Conservation (phyloP, 1,140 invertebrate species). For the Drosophila ambigua region DNA sequence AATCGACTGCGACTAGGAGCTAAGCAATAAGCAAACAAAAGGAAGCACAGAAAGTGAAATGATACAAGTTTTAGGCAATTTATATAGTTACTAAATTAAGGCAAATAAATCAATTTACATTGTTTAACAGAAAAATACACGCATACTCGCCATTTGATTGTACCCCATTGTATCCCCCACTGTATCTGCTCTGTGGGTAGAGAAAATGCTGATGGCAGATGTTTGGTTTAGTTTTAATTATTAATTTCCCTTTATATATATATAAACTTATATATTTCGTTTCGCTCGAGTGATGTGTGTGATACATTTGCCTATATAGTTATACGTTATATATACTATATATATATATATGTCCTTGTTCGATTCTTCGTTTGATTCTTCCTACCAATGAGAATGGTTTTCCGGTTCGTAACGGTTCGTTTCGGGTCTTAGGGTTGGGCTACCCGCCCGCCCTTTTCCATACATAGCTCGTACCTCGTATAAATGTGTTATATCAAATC, state of each 20-base stretch:
- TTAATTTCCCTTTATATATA: constrained; percentile 74
- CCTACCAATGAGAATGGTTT: constrained; percentile 23
- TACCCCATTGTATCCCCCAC: neutral
- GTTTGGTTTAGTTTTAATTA: constrained; percentile 45
- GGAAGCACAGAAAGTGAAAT: constrained; percentile 34
- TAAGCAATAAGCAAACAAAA: constrained; percentile 11
- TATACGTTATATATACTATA: constrained; percentile 16
- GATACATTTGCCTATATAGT: constrained; percentile 70
- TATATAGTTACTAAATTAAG: constrained; percentile 66
- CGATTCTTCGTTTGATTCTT: constrained; percentile 21
- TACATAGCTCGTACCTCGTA: constrained; percentile 38
- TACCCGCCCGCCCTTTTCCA: no score
- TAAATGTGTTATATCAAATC: constrained; percentile 81
- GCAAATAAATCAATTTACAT: constrained; percentile 67
- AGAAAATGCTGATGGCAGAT: constrained; percentile 1
- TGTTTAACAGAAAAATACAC: constrained; percentile 46
- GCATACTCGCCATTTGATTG: neutral
- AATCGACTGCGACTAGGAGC: constrained; percentile 23
- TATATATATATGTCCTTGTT: constrained; percentile 38
- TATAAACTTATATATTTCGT: constrained; percentile 38
- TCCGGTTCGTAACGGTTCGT: neutral
- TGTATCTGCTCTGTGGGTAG: neutral
- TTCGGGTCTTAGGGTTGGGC: constrained; percentile 10
- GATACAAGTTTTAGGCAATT: constrained; percentile 72
- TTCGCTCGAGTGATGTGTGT: constrained; percentile 69